Conservation (phyloP, 2,797 vertebrate species). For the Chromobotia macracanthus region DNA sequence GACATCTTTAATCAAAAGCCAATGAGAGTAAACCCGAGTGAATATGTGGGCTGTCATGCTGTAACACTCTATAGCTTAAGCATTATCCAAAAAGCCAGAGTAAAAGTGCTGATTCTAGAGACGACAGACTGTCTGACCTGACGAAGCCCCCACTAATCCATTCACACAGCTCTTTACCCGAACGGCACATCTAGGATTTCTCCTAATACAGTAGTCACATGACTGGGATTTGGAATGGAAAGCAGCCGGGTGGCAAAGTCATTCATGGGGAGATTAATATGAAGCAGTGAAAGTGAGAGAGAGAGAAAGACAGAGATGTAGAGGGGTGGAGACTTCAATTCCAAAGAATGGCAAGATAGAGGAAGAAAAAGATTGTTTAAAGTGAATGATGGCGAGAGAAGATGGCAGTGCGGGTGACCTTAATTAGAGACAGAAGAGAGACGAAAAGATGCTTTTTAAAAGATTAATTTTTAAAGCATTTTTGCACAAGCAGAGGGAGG, state of each 20-base stretch:
- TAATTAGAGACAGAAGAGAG: constrained; percentile 39
- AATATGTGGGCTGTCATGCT: constrained; percentile 9
- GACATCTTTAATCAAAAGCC: constrained; percentile 12
- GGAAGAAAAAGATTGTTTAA: constrained; percentile 1
- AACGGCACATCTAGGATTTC: constrained; percentile 77
- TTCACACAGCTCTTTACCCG: constrained; percentile 66
- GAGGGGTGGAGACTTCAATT: constrained; percentile 57
- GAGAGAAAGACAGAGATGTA: constrained; percentile 22
- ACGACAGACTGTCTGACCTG: constrained; percentile 73
- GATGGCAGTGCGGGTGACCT: constrained; percentile 52
- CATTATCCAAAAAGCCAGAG: constrained; percentile 23
- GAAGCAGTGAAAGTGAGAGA: constrained; percentile 20
- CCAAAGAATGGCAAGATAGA: neutral
- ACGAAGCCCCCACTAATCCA: constrained; percentile 76
- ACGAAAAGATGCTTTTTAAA: constrained; percentile 40
- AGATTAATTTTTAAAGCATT: constrained; percentile 52
- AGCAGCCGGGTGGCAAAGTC: constrained; percentile 67
- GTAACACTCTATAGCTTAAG: constrained; percentile 8
- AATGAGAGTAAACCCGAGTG: neutral
- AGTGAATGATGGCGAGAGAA: constrained; percentile 9
- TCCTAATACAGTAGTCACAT: constrained; percentile 77
- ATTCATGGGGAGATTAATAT: constrained; percentile 78
- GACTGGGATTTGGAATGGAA: constrained; percentile 69
- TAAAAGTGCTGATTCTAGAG: constrained; percentile 50
- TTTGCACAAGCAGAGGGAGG: constrained; percentile 41